Evolutionary conservation across 2,113 vertebrate genomes (phyloP).

Genomic region (Crotalus horridus): DNA sequence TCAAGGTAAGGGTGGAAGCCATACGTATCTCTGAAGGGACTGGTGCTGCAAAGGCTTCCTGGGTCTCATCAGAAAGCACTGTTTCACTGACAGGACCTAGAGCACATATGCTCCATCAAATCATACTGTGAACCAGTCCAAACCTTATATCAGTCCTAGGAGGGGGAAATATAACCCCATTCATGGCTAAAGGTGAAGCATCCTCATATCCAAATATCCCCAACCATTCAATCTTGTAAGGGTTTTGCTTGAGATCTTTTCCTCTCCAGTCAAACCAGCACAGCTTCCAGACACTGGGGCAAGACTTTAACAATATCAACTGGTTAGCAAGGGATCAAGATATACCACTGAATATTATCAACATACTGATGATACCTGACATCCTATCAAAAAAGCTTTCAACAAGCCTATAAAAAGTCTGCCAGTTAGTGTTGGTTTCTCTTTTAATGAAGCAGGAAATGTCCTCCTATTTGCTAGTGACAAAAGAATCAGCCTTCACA

Average conservation of each 20-base stretch:
- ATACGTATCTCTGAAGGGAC: not conserved
- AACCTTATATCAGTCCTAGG: not conserved
- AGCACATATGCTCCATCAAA: not conserved
- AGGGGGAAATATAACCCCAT: not conserved
- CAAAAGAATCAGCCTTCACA: not conserved
- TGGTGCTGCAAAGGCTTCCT: not conserved
- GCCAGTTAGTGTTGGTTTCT: not conserved
- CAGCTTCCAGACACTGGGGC: not conserved
- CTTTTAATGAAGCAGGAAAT: not conserved
- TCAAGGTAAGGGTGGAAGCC: not conserved
- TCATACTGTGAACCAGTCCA: not conserved
- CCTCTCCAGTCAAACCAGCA: not conserved
- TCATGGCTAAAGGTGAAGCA: not conserved
- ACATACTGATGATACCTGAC: not conserved
- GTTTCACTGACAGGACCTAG: not conserved
- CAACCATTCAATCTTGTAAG: not conserved
- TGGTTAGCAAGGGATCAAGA: not conserved
- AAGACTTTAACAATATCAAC: not conserved
- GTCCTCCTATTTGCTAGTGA: not conserved
- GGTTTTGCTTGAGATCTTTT: not conserved
- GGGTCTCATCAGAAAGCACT: not conserved
- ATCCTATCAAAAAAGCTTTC: fast-evolving
- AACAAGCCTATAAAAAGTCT: not conserved
- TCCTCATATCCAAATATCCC: not conserved
- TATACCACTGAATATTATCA: not conserved